These are phyloP conservation scores for Boulengeromyrus knoepffleri DNA, from an alignment of 2,113 vertebrate genomes.

Conservation along the genomic window DNA sequence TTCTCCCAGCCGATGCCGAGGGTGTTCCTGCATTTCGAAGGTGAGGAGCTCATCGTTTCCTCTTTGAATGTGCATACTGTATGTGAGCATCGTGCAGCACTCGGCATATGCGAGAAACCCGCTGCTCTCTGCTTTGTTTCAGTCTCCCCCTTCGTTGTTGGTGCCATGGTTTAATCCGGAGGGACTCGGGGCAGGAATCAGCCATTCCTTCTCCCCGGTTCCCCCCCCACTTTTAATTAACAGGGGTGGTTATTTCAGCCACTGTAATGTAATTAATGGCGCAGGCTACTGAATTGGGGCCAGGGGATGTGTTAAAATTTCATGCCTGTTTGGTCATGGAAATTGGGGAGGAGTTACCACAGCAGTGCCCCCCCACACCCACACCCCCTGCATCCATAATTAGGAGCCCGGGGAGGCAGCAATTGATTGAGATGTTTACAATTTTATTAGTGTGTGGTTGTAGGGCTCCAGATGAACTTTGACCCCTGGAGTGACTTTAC, in stretches of 20 bases:
- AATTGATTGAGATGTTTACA: neutral
- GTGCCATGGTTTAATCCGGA: neutral
- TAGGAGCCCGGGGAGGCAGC: neutral
- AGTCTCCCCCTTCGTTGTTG: neutral
- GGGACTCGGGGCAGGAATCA: neutral
- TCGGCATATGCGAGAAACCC: neutral
- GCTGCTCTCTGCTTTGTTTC: neutral
- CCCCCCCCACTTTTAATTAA: neutral
- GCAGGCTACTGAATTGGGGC: neutral
- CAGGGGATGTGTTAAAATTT: neutral
- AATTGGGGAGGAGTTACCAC: neutral
- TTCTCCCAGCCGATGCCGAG: conserved; percentile 54
- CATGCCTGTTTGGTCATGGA: neutral
- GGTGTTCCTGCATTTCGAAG: conserved; percentile 61
- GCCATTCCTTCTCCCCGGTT: neutral
- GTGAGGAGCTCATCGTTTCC: conserved; percentile 38
- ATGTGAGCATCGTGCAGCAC: neutral
- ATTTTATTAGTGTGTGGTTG: neutral
- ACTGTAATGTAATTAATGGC: neutral
- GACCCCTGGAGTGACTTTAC: neutral
- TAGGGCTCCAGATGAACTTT: neutral
- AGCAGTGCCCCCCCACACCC: neutral
- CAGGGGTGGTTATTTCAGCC: neutral
- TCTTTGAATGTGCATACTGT: neutral
- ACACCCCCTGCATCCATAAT: neutral